A percentile compares a stretch with the other conserved stretches of the same genome.
phyloP scores from a whole-genome alignment of 35 echinoderm and acorn worm species.

The Lytechinus pictus region DNA sequence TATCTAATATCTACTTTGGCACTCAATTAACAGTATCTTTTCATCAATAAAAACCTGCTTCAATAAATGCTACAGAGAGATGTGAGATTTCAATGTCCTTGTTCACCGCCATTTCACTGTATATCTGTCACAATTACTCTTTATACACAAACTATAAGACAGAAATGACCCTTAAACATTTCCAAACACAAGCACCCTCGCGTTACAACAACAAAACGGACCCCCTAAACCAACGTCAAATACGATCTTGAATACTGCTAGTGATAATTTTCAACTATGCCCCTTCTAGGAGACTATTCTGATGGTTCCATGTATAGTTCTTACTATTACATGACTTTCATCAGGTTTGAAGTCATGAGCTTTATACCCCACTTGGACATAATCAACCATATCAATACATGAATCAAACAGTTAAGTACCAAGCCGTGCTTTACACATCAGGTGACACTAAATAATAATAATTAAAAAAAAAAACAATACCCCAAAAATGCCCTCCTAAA shows the following conservation, averaged over 20 bases:
- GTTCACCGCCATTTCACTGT: not conserved
- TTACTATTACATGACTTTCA: too few relatives aligned
- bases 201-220: not conserved
- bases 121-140: not conserved
- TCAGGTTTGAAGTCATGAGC: too few relatives aligned
- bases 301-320: too few relatives aligned
- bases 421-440: too few relatives aligned
- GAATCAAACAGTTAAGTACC: too few relatives aligned
- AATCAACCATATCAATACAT: too few relatives aligned
- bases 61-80: not conserved
- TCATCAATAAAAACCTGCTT: not conserved
- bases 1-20: not conserved
- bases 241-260: not conserved
- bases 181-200: not conserved
- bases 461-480: too few relatives aligned
- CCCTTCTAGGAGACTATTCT: too few relatives aligned
- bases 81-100: not conserved
- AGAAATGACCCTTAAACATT: not conserved
- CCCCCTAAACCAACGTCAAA: not conserved
- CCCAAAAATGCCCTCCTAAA: too few relatives aligned
- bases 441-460: too few relatives aligned
- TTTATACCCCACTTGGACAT: too few relatives aligned
- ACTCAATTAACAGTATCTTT: not conserved
- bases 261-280: not conserved
- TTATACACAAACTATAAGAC: not conserved